Base-by-base conservation (phyloP, 2,797 vertebrate genomes). In the Coracias cyanogaster region DNA sequence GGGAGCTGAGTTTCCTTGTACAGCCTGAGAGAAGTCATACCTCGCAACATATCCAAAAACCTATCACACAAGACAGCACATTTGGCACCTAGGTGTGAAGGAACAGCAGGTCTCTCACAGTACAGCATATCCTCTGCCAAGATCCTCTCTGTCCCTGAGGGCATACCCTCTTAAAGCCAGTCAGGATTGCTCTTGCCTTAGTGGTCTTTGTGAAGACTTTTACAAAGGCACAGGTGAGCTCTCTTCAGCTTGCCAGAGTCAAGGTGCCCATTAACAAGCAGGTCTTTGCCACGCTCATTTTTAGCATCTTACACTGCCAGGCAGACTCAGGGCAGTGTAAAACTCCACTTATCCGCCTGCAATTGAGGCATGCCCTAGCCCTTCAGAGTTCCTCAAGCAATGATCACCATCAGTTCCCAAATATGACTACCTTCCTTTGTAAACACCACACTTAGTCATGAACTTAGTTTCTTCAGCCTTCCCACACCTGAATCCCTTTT, bases 191-290 rank as follows among this genome's bases (percentile, higher is more conserved):
- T 70, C 18, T 33, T 49, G 17, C 16, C 21, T 71, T 25, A 7
- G 33, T 31, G 26, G 66, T 12, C 24, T 65, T n/a, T 26, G 33
- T 49, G 65, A 33, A 83, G 37, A 9, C 13, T 35, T 64, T 62
- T 24, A 41, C 3, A 7, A 0, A 15, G 37, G 39, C 4, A 4
- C 3, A 7, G 15, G 24, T 12, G 45, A 52, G 15, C 20, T 6
- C 10, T 15, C 14, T 69, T 35, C n/a, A 49, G 26, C 24, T 46
- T 54, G 7, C 25, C 3, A 4, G 18, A 51, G 31, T 10, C 64
- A 54, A 76, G 31, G 28, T 51, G n/a, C 28, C 14, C 57, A 22
- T 19, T 57, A 33, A 18, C 21, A 33, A 24, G 46, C 24, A 79
- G 31, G 14, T 35, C 15, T 51, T 46, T 66, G n/a, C 15, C 37